Conservation (phyloP, 2,113 vertebrate species). For the Gila orcuttii region DNA sequence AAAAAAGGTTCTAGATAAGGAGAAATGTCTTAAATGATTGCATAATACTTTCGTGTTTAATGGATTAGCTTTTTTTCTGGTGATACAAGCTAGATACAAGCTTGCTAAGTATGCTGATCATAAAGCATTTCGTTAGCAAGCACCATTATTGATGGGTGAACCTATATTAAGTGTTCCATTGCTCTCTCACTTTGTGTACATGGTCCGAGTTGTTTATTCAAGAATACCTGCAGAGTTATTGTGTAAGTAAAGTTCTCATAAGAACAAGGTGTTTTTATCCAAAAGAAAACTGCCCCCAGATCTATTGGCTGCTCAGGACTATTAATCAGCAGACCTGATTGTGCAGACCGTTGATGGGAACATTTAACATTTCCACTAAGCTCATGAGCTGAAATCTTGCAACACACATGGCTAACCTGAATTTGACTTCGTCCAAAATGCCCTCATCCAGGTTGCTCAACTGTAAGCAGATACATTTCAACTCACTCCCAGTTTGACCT, state of each 20-base stretch:
- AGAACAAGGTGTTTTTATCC: slow-evolving; percentile 24
- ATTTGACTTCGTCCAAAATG: slow-evolving; percentile 21
- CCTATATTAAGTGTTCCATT: neutral
- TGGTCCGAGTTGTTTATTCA: neutral
- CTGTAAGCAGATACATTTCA: slow-evolving; percentile 29
- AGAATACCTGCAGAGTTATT: too few relatives aligned
- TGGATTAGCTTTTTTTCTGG: too few relatives aligned
- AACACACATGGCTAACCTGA: slow-evolving; percentile 47
- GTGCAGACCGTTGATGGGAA: slow-evolving; percentile 28
- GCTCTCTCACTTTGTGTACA: neutral
- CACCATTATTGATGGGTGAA: neutral
- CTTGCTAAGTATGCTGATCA: too few relatives aligned
- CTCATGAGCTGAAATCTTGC: slow-evolving; percentile 12
- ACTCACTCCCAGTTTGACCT: slow-evolving; percentile 56
- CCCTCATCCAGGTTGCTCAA: slow-evolving; percentile 46
- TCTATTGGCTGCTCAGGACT: slow-evolving; percentile 14
- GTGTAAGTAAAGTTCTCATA: too few relatives aligned
- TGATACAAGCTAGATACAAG: too few relatives aligned
- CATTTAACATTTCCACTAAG: slow-evolving; percentile 30
- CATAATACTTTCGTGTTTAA: too few relatives aligned
- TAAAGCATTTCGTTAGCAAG: neutral
- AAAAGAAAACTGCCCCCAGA: neutral
- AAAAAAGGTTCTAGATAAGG: too few relatives aligned
- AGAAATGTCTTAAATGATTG: too few relatives aligned
- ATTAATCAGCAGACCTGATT: slow-evolving; percentile 40